These are phyloP conservation scores for Echinops telfairi DNA, from an alignment of 2,113 vertebrate genomes.

Conservation along the genomic window DNA sequence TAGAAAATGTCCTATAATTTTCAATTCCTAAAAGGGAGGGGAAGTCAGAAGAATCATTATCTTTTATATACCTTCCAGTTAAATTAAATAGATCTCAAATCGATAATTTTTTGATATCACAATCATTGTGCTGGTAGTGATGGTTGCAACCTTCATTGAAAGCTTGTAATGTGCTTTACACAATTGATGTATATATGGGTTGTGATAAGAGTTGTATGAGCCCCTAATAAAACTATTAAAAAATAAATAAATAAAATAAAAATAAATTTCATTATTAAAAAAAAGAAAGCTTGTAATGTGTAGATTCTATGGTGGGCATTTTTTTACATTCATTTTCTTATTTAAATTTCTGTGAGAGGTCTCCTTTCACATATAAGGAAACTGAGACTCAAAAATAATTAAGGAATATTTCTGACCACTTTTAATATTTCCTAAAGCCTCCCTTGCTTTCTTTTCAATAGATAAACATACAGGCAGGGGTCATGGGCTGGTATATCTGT, in stretches of 20 bases:
- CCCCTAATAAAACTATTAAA: no score
- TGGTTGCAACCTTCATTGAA: neutral
- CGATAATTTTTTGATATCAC: slow-evolving; percentile 22
- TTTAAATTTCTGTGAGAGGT: neutral
- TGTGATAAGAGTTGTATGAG: no score
- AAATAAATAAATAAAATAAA: no score
- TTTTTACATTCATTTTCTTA: neutral
- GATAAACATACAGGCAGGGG: neutral
- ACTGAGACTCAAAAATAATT: neutral
- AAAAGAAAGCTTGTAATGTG: neutral
- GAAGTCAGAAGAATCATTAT: slow-evolving; percentile 35
- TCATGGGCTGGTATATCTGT: neutral
- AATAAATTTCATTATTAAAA: no score
- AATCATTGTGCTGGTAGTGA: neutral
- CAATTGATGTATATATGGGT: no score
- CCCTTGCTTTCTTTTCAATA: neutral
- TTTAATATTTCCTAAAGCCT: neutral
- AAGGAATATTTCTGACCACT: neutral
- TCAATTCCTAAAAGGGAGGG: slow-evolving; percentile 56
- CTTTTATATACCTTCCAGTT: slow-evolving; percentile 43
- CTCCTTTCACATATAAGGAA: neutral
- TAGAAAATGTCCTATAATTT: slow-evolving; percentile 68
- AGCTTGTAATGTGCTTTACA: neutral
- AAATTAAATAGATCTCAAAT: slow-evolving; percentile 43
- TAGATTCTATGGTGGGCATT: neutral